These are phyloP conservation scores for Danaus chrysippus DNA, from an alignment of 2,888 invertebrate genomes.

Conservation along the genomic window DNA sequence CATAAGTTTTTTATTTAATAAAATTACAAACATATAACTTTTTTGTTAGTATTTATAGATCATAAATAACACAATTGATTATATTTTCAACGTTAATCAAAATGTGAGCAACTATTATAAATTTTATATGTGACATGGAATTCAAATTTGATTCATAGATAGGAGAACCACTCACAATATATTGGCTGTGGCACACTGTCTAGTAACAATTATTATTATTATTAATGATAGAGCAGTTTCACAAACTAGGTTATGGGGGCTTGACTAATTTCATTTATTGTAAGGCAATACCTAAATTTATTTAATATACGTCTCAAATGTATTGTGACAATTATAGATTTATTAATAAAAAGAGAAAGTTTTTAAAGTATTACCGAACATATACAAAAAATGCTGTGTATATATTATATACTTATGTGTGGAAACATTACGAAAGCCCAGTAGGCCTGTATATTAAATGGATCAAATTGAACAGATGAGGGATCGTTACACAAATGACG, in stretches of 20 bases:
- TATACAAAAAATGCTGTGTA: too few relatives aligned
- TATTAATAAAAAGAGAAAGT: too few relatives aligned
- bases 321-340: too few relatives aligned
- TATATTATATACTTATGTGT: too few relatives aligned
- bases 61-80: too few relatives aligned
- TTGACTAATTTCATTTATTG: constrained; percentile 14
- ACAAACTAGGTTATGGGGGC: constrained; percentile 45
- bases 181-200: constrained; percentile 54
- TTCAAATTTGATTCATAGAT: constrained; percentile 50
- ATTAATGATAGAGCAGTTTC: constrained; percentile 59
- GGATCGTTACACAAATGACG: constrained; percentile 5
- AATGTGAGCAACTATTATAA: not conserved
- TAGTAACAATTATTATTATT: constrained; percentile 52
- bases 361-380: too few relatives aligned
- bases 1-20: too few relatives aligned
- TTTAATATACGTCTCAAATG: not conserved
- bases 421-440: not conserved
- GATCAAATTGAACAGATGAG: constrained; percentile 1
- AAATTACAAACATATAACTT: too few relatives aligned
- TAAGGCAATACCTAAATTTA: not conserved
- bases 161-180: constrained; percentile 64
- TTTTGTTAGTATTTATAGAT: too few relatives aligned
- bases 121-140: constrained; percentile 39
- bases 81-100: too few relatives aligned
- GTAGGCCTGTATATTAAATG: not conserved